Percentiles rank a stretch among this genome's conserved stretches.
Conservation (phyloP, 2,113 vertebrate genomes). For the zebrafish (Danio rerio) region DNA sequence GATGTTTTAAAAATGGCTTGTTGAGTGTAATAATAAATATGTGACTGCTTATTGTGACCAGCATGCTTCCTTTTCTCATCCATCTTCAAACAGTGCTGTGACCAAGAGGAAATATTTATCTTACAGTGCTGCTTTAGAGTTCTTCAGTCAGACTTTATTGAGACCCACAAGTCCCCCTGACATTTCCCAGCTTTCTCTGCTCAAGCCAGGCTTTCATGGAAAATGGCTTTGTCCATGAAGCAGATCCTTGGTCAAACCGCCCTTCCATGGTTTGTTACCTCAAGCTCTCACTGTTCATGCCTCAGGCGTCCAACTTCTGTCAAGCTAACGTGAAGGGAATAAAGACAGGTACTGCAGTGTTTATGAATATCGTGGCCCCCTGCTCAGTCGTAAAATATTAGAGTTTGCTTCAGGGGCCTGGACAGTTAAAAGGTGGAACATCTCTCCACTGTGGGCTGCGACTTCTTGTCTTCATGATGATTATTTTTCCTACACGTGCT, state of each 20-base stretch:
- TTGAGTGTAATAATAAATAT: slow-evolving; percentile 56
- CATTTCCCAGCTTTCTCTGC: slow-evolving; percentile 42
- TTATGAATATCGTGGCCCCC: slow-evolving; percentile 57
- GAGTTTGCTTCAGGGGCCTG: slow-evolving; percentile 51
- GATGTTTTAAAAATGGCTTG: slow-evolving; percentile 47
- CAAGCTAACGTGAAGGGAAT: slow-evolving; percentile 42
- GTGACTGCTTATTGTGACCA: slow-evolving; percentile 50
- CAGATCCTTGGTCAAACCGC: slow-evolving; percentile 40
- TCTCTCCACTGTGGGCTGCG: slow-evolving; percentile 62
- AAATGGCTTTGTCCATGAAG: slow-evolving; percentile 49
- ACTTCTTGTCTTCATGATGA: slow-evolving; percentile 66
- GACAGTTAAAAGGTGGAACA: slow-evolving; percentile 57
- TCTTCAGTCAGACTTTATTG: slow-evolving; percentile 29
- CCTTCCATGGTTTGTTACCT: slow-evolving; percentile 32
- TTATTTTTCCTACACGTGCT: slow-evolving; percentile 69
- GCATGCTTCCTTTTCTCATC: slow-evolving; percentile 56
- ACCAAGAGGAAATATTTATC: slow-evolving; percentile 56
- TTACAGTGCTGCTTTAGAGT: slow-evolving; percentile 44
- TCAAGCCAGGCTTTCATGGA: slow-evolving; percentile 53
- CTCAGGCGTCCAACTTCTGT: slow-evolving; percentile 49
- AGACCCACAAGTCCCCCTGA: slow-evolving; percentile 24
- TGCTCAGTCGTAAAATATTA: slow-evolving; percentile 63
- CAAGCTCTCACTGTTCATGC: slow-evolving; percentile 9
- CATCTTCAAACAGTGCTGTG: slow-evolving; percentile 31
- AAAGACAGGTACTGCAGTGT: slow-evolving; percentile 48